Conservation (phyloP, 2,113 vertebrate species). For the Anser brachyrhynchus region DNA sequence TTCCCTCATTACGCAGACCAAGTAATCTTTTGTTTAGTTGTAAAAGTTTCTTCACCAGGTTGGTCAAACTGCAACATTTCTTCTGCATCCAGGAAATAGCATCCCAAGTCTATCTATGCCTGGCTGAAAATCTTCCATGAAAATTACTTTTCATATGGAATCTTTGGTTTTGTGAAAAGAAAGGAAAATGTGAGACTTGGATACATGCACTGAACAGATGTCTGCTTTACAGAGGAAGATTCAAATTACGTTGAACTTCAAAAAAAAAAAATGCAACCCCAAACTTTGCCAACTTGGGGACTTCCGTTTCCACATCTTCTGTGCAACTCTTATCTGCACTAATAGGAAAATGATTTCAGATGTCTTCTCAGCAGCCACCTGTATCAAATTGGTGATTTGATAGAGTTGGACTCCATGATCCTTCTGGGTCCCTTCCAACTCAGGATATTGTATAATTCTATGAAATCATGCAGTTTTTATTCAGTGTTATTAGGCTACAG, state of each 20-base stretch:
- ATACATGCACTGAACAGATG: background rate
- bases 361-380: background rate
- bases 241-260: background rate
- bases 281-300: background rate
- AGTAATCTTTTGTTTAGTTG: background rate
- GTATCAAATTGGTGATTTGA: background rate
- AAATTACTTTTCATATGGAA: background rate
- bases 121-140: background rate
- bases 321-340: background rate
- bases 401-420: too few relatives aligned
- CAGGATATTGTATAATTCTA: too few relatives aligned
- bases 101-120: background rate
- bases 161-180: slow-evolving; percentile 13
- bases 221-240: slow-evolving; percentile 4
- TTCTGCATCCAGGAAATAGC: background rate
- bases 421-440: too few relatives aligned
- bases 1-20: background rate
- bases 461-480: background rate
- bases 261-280: background rate
- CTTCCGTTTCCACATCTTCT: background rate
- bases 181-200: slow-evolving; percentile 37
- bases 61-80: background rate
- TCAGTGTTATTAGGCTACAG: background rate
- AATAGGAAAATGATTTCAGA: background rate
- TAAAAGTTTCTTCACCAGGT: background rate